Conservation (phyloP, 2,113 vertebrate species). For the Strix aluco region DNA sequence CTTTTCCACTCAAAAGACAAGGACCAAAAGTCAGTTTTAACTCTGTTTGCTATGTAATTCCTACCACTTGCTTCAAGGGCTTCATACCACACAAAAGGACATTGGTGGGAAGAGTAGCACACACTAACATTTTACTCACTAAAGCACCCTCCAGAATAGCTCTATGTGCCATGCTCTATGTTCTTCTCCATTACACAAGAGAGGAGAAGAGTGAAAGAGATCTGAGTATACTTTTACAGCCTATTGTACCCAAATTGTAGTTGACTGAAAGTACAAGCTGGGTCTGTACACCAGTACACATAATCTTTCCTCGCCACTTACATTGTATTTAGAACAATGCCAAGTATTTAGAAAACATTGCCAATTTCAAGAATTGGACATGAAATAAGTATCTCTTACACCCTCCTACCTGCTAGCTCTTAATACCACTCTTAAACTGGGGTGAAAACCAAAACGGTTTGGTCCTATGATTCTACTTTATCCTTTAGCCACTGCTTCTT, state of each 20-base stretch:
- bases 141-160: not conserved
- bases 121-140: not conserved
- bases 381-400: not conserved
- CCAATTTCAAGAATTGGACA: not conserved
- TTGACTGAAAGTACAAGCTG: not conserved
- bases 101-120: not conserved
- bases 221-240: not conserved
- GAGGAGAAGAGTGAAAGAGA: not conserved
- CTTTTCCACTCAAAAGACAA: not conserved
- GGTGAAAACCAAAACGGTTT: not conserved
- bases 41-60: not conserved
- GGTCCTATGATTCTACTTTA: not conserved
- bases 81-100: not conserved
- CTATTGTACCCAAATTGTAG: rapidly evolving
- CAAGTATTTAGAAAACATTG: not conserved
- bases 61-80: not conserved
- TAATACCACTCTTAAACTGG: not conserved
- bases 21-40: not conserved
- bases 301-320: not conserved
- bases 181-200: not conserved
- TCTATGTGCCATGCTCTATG: not conserved
- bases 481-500: not conserved
- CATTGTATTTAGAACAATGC: no score
- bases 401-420: not conserved
- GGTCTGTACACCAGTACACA: not conserved